Evolutionary conservation across 2,113 vertebrate genomes (phyloP), one percentile per base, ranked within the genome.

Genomic region (Brachirus orientalis): DNA sequence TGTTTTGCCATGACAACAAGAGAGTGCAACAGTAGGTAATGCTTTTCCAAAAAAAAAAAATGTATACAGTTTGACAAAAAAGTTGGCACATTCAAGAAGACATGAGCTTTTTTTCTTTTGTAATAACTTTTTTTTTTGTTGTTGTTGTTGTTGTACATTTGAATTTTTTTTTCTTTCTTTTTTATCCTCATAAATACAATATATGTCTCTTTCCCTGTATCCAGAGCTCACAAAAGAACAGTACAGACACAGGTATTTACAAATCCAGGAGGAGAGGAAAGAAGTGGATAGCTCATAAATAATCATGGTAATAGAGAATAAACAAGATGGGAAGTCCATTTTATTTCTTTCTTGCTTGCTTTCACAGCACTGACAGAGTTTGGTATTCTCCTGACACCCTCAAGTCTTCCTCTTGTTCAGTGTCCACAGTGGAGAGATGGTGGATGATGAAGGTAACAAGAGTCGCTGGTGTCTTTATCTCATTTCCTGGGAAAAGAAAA

Each of bases 1-100:
- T 92, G 88, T 88, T 77, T 93, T 76, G 78, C 85, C 85, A 64
- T 90, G 58, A 91, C 88, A 90, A 92, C 87, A 86, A 86, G 87
- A 86, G 80, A 92, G 93, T 93, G 94, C 93, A 94, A 92, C 88
- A 88, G 78, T 83, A 86, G 90, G 89, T 88, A 74, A 89, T 78
- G 88, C 79, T 76, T 89, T 74, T 56, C 64, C 64, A 79, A 86
- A 92, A 89, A 92, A 40, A 79, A 86, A 92, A 89, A 92, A 90
- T 72, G 74, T 90, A 86, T 85, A 93, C 85, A 86, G 89, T 81
- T 91, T 69, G 90, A 94, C 86, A 88, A 88, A 93, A 90, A 88
- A 57, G 84, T 93, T 94, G 94, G 93, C 93, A 95, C 94, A 94
- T 94, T 94, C 90, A 90, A 92, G 89, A 93, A 90, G 87, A 94